Evolutionary conservation across 2,113 vertebrate species (phyloP), one percentile per base, ranked within the genome.

Genomic region (Oenanthe oenanthe): DNA sequence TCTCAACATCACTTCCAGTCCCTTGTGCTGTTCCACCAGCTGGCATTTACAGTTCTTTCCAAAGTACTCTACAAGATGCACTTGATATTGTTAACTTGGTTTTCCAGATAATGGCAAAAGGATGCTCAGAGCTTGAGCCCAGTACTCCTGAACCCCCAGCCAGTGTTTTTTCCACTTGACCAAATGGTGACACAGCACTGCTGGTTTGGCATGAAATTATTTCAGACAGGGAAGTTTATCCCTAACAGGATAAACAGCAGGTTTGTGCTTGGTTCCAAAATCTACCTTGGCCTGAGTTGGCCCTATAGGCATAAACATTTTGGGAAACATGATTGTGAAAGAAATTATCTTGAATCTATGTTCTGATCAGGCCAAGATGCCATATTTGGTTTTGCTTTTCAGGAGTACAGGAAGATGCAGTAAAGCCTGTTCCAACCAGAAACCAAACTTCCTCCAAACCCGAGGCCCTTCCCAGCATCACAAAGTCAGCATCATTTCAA

Each of bases 371-470:
- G 16, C 71, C 6, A 8, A 93, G 72, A 13, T 0, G 1, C 54
- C 12, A 2, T 67, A 32, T 43, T 32, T 60, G 65, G 1, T 22
- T 91, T 90, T 94, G 15, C 78, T 83, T 97, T 98, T 72, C 94
- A 98, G 98, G 97, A 5, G 9, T 89, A 84, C 94, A 95, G 65
- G 97, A 97, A 60, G 97, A 97, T 31, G 90, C 77, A 53, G 43
- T 53, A 26, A 97, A 93, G 43, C 66, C 94, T 58, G 24, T 65
- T 88, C 62, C 85, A 71, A 10, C 29, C 42, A 97, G 67, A 88
- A 95, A 87, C 77, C 97, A 96, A 32, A 88, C 13, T 3, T 12
- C 82, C 56, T 78, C 80, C 61, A 97, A 97, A 72, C 50, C 96
- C 0, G 96, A 98, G 79, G 38, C 92, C 40, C 63, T 14, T 21